phyloP scores from a whole-genome alignment of 2,888 invertebrate genomes.

The Leptopilina myrica region DNA sequence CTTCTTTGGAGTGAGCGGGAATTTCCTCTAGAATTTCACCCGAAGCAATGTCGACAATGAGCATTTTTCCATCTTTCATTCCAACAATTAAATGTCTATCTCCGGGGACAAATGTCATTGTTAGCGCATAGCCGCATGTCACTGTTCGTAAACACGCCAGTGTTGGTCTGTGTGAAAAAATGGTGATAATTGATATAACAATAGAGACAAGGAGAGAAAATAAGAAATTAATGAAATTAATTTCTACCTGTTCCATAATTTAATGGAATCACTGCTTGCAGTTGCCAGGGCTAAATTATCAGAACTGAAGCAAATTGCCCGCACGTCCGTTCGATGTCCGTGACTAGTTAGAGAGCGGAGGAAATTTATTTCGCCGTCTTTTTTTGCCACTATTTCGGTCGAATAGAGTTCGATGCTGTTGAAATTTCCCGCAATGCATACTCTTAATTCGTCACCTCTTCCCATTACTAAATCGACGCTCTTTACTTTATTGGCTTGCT shows the following conservation, averaged over 20 bases:
- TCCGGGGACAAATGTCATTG: conserved; percentile 89
- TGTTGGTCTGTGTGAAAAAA: conserved; percentile 75
- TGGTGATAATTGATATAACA: background rate
- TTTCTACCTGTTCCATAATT: conserved; percentile 93
- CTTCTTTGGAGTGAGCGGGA: conserved; percentile 88
- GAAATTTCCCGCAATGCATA: conserved; percentile 83
- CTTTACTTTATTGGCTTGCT: conserved; percentile 81
- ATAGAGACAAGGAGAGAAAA: too few relatives aligned
- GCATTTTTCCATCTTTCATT: conserved; percentile 88
- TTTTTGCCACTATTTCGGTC: conserved; percentile 77
- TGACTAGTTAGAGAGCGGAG: conserved; percentile 83
- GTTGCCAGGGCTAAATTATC: conserved; percentile 93
- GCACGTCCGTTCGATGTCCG: conserved; percentile 94
- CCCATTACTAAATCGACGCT: conserved; percentile 85
- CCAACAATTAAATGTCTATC: conserved; percentile 94
- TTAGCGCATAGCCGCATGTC: conserved; percentile 83
- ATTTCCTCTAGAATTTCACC: conserved; percentile 89
- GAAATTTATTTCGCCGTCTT: conserved; percentile 79
- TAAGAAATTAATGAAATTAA: conserved; percentile 35
- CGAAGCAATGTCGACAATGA: conserved; percentile 90
- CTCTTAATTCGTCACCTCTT: conserved; percentile 84
- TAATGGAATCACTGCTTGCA: conserved; percentile 91
- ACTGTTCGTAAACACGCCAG: conserved; percentile 82
- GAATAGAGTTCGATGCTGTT: conserved; percentile 87
- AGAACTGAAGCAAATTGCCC: conserved; percentile 92